Conservation (phyloP, 1,140 invertebrate species). For the Zelostemma sp. region DNA sequence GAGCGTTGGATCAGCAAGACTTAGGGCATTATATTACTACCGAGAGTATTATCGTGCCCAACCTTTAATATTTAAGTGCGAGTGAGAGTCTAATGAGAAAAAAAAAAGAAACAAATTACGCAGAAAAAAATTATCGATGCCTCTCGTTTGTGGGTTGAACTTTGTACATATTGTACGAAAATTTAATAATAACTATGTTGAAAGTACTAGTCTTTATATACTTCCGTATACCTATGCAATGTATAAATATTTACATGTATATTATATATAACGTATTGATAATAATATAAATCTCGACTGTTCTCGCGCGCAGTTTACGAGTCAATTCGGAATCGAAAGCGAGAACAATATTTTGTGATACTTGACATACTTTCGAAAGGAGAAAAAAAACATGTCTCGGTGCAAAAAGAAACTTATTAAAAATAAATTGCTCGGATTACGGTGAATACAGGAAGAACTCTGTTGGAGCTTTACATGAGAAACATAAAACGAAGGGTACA, state of each 20-base stretch:
- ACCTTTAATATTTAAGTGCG: conserved; percentile 70
- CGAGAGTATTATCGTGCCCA: conserved; percentile 71
- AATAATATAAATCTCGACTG: conserved; percentile 36
- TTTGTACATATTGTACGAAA: conserved; percentile 68
- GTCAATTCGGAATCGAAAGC: conserved; percentile 35
- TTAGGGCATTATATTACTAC: conserved; percentile 71
- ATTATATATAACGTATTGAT: conserved; percentile 37
- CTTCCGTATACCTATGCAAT: conserved; percentile 57
- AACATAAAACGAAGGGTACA: no score
- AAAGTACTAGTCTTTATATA: conserved; percentile 70
- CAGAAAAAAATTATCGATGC: conserved; percentile 40
- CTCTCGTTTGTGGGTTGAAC: conserved; percentile 70
- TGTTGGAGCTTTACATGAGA: no score
- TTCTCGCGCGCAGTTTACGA: conserved; percentile 38
- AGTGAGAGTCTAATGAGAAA: conserved; percentile 64
- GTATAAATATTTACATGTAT: conserved; percentile 47
- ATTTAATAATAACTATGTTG: conserved; percentile 67
- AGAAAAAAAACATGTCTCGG: conserved; percentile 14
- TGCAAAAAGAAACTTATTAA: background rate
- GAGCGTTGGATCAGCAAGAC: conserved; percentile 70
- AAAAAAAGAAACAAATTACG: conserved; percentile 38
- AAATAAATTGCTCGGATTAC: conserved; percentile 8
- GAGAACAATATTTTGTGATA: conserved; percentile 49
- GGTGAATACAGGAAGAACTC: background rate
- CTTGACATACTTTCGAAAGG: conserved; percentile 21